Conservation (phyloP, 2,797 vertebrate species). For the Clamator glandarius region DNA sequence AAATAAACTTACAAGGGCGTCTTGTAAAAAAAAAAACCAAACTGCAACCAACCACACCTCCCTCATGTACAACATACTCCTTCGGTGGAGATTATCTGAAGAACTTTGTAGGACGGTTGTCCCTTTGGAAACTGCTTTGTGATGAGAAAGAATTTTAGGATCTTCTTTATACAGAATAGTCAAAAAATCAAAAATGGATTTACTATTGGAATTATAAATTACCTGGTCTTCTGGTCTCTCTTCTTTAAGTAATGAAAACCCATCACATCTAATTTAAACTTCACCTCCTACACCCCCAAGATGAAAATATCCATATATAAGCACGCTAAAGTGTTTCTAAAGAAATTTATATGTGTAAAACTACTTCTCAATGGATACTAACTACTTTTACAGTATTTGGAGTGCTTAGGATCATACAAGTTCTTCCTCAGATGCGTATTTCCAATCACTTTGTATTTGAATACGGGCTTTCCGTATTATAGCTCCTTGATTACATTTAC, state of each 20-base stretch:
- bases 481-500: constrained; percentile 19
- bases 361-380: neutral
- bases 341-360: neutral
- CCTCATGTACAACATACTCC: neutral
- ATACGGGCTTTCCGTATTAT: neutral
- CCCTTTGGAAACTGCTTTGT: neutral
- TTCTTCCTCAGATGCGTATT: neutral
- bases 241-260: neutral
- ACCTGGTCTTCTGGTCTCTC: neutral
- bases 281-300: neutral
- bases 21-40: neutral
- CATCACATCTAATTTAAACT: neutral
- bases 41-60: neutral
- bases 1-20: constrained; percentile 11
- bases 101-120: neutral
- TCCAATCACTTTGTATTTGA: neutral
- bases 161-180: neutral
- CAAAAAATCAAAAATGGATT: neutral
- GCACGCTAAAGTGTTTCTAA: neutral
- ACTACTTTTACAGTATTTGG: neutral
- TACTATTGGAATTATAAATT: neutral
- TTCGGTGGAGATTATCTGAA: neutral
- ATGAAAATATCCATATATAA: neutral
- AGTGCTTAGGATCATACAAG: neutral
- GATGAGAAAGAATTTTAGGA: neutral